Evolutionary conservation across 2,888 invertebrate species (phyloP).

Genomic region (Ceramica pisi): DNA sequence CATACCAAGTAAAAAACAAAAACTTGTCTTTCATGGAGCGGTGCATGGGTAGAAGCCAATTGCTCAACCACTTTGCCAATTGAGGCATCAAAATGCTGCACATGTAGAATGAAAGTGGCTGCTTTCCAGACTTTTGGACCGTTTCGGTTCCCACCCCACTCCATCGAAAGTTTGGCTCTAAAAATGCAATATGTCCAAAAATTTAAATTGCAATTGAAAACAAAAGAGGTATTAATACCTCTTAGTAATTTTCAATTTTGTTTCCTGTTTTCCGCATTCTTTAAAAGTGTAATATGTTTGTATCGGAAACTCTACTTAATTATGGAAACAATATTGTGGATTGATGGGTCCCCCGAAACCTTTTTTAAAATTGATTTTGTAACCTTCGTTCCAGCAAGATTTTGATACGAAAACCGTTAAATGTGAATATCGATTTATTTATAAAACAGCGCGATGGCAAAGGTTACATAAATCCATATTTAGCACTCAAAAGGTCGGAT

Average conservation of each 20-base stretch:
- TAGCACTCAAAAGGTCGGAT: conserved; percentile 39
- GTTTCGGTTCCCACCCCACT: neutral
- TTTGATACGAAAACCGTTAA: conserved; percentile 36
- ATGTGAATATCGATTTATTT: conserved; percentile 53
- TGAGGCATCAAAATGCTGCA: conserved; percentile 8
- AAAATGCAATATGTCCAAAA: neutral
- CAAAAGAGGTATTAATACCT: no score
- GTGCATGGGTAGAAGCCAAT: neutral
- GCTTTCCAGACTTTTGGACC: conserved; percentile 13
- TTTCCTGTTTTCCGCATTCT: neutral
- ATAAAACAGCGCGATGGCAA: conserved; percentile 23
- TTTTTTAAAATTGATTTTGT: conserved; percentile 63
- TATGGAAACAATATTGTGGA: conserved; percentile 63
- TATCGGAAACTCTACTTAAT: conserved; percentile 58
- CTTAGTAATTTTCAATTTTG: neutral
- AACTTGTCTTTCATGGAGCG: no score
- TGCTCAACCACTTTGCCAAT: neutral
- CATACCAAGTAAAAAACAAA: no score
- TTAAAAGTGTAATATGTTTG: conserved; percentile 26
- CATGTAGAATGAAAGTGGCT: conserved; percentile 9
- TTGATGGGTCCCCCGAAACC: conserved; percentile 50
- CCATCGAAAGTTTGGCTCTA: neutral
- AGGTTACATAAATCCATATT: conserved; percentile 37
- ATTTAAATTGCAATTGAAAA: no score
- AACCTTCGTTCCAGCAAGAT: conserved; percentile 46